Evolutionary conservation across 2,888 invertebrate genomes (phyloP), one percentile per base, ranked within the genome.

Genomic region (Achlya flavicornis): DNA sequence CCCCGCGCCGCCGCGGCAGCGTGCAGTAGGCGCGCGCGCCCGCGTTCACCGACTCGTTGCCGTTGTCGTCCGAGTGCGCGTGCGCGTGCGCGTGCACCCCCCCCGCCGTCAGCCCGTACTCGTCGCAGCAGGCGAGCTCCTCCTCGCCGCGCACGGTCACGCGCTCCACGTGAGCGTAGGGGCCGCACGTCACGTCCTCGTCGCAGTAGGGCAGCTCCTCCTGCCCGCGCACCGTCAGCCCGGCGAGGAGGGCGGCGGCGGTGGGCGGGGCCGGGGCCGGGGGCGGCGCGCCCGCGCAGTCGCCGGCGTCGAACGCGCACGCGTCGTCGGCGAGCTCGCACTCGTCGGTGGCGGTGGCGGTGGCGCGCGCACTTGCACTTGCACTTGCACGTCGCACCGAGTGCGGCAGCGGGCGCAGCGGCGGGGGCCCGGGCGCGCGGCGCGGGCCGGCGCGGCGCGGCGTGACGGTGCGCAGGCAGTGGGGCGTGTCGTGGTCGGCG

Each of bases 101-200:
- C 66, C 61, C 62, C 69, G 86, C 84, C 67, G 62, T 63, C 64
- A 58, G 63, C 71, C 62, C 64, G 59, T 38, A 83, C 83, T 63
- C 94, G 62, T 62, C 58, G 43, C 84, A 84, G 64, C 94, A 94
- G 0, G 96, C 96, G 73, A 96, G 86, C 88, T 97, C 97, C 84
- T 96, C 97, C 80, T 95, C 95, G 14, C 96, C 96, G 73, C 96
- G 95, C 41, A 95, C 96, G 33, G 79, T 73, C 48, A 26, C 60
- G 14, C 26, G 19, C 58, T 19, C 43, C 88, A 89, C 46, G 94
- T 77, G 77, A 93, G 94, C 73, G 93, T 58, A 58, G 3, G 43
- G 43, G 12, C 43, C 43, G 43, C 58, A 58, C 94, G 72, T 57
- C 94, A 93, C 68, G 33, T 48, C 63, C 19, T 86, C 81, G 66